These are phyloP conservation scores for Rhingia rostrata DNA, from an alignment of 2,888 invertebrate genomes.

Conservation along the genomic window DNA sequence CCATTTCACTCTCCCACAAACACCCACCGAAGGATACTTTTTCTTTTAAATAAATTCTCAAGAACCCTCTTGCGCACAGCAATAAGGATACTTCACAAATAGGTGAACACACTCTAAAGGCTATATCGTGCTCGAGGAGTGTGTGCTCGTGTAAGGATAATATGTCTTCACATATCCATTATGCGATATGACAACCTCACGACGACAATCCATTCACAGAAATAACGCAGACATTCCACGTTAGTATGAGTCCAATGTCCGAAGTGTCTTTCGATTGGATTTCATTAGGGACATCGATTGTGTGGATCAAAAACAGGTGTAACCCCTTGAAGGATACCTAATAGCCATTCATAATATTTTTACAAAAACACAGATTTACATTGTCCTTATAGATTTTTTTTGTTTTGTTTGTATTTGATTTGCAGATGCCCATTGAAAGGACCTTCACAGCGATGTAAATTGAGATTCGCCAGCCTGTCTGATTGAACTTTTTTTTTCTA, in stretches of 20 bases:
- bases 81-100: conserved; percentile 28
- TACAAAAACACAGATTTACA: background rate
- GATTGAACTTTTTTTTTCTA: conserved; percentile 1
- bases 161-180: conserved; percentile 12
- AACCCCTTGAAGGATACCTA: conserved; percentile 2
- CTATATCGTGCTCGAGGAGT: conserved; percentile 6
- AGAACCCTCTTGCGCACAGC: background rate
- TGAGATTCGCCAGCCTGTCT: background rate
- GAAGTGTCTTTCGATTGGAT: background rate
- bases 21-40: too few species aligned
- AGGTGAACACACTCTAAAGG: conserved; percentile 41
- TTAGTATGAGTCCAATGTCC: too few species aligned
- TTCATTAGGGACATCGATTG: conserved; percentile 42
- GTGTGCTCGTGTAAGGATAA: conserved; percentile 28
- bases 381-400: conserved; percentile 9
- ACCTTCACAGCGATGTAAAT: conserved; percentile 14
- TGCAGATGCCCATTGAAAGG: conserved; percentile 38
- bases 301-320: conserved; percentile 6
- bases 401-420: conserved; percentile 3
- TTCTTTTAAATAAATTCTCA: too few species aligned
- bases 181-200: conserved; percentile 1
- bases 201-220: conserved; percentile 1
- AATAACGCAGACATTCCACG: background rate
- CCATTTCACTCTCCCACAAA: background rate
- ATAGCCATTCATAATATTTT: background rate